Percentiles rank a stretch among this genome's conserved stretches.
phyloP scores from a whole-genome alignment of 1,140 invertebrate species.

The Mesaphorura yosii region DNA sequence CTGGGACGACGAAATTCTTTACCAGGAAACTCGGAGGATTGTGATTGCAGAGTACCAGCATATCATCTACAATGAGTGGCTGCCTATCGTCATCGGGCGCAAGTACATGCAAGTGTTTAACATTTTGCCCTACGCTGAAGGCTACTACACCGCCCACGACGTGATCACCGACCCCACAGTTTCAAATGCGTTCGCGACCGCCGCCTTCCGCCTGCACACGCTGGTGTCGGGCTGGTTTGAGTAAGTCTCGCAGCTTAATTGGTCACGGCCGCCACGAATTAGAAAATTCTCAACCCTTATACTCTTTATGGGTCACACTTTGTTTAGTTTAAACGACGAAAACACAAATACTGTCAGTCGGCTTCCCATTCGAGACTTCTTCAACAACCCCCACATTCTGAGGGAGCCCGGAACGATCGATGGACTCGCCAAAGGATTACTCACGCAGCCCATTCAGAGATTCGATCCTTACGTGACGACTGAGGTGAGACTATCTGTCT shows the following conservation, averaged over 20 bases:
- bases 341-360: slow-evolving; percentile 4
- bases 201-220: slow-evolving; percentile 75
- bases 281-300: too few species aligned
- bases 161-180: slow-evolving; percentile 60
- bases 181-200: slow-evolving; percentile 72
- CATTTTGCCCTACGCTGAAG: slow-evolving; percentile 34
- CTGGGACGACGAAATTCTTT: slow-evolving; percentile 43
- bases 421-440: slow-evolving; percentile 21
- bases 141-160: slow-evolving; percentile 73
- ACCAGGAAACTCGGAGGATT: slow-evolving; percentile 42
- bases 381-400: slow-evolving; percentile 27
- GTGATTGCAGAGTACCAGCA: slow-evolving; percentile 46
- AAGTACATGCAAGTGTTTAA: slow-evolving; percentile 25
- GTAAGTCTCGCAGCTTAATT: slow-evolving; percentile 45
- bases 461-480: slow-evolving; percentile 28
- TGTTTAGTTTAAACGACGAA: slow-evolving; percentile 16
- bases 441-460: slow-evolving; percentile 27
- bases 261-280: too few species aligned
- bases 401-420: slow-evolving; percentile 21
- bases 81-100: slow-evolving; percentile 45
- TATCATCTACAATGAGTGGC: slow-evolving; percentile 55
- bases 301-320: neutral
- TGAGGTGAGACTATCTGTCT: slow-evolving; percentile 7
- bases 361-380: slow-evolving; percentile 21
- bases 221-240: slow-evolving; percentile 63